phyloP scores from a whole-genome alignment of 2,113 vertebrate species.

The Cyanoderma ruficeps region DNA sequence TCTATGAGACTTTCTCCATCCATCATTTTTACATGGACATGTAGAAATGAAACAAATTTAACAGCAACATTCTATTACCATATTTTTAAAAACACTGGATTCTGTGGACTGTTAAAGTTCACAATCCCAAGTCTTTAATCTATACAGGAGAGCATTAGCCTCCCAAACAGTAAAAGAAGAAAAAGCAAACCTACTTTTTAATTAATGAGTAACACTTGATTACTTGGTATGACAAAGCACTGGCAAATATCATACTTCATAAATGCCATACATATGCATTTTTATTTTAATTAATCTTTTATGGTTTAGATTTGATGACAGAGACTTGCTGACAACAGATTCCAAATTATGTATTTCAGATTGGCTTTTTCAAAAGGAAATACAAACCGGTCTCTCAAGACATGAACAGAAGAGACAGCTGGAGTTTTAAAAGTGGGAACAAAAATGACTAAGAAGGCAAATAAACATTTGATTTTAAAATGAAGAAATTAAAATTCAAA shows the following conservation, averaged over 20 bases:
- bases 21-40: background rate
- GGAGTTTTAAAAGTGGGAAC: slow-evolving; percentile 84
- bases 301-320: background rate
- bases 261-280: background rate
- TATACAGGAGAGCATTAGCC: background rate
- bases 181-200: background rate
- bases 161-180: background rate
- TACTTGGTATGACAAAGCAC: background rate
- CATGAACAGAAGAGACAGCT: slow-evolving; percentile 81
- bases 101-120: background rate
- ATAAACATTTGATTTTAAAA: slow-evolving; percentile 36
- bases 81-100: background rate
- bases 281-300: background rate
- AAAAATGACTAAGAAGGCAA: slow-evolving; percentile 67
- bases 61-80: background rate
- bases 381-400: slow-evolving; percentile 76
- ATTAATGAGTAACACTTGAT: background rate
- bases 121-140: background rate
- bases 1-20: background rate
- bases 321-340: background rate
- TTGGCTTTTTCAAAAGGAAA: slow-evolving; percentile 92
- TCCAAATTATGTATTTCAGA: slow-evolving; percentile 76
- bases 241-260: background rate
- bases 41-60: background rate
- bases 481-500: slow-evolving; percentile 30